Percentiles rank a stretch among this genome's conserved stretches.
phyloP scores from a whole-genome alignment of 2,797 vertebrate genomes.

The Anas flavirostris region DNA sequence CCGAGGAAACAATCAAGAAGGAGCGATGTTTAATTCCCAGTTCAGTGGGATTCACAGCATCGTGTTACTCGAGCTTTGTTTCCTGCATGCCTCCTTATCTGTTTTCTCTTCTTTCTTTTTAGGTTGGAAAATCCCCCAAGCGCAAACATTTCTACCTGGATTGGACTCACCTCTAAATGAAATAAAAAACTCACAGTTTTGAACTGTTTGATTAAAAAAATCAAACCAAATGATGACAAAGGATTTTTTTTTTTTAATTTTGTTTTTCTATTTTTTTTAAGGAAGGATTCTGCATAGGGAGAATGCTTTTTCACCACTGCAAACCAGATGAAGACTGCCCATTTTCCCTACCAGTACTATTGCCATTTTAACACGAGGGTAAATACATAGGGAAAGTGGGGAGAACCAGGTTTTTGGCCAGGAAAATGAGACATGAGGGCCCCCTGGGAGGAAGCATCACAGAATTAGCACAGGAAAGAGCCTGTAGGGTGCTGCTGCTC shows the following conservation, averaged over 20 bases:
- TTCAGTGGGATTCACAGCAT: not conserved
- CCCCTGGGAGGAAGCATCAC: not conserved
- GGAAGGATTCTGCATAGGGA: not conserved
- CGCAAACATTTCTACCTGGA: conserved; percentile 7
- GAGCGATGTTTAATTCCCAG: conserved; percentile 3
- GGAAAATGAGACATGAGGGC: not conserved
- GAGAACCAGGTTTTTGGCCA: not conserved
- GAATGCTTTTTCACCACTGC: not conserved
- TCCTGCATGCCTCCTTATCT: not conserved
- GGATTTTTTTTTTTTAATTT: not conserved
- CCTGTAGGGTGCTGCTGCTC: not conserved
- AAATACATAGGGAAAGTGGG: not conserved
- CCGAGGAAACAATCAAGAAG: not conserved
- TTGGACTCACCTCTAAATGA: not conserved
- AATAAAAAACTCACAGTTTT: not conserved
- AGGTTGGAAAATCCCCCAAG: conserved; percentile 6
- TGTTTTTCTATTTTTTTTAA: not conserved
- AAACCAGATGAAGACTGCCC: not conserved
- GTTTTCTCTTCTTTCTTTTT: not conserved
- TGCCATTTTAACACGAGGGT: not conserved
- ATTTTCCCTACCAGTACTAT: not conserved
- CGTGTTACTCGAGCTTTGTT: not conserved
- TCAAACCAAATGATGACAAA: not conserved
- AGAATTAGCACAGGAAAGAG: not conserved
- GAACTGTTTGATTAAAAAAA: not conserved